phyloP scores from a whole-genome alignment of 1,140 invertebrate genomes.

The Drosophila ananassae region DNA sequence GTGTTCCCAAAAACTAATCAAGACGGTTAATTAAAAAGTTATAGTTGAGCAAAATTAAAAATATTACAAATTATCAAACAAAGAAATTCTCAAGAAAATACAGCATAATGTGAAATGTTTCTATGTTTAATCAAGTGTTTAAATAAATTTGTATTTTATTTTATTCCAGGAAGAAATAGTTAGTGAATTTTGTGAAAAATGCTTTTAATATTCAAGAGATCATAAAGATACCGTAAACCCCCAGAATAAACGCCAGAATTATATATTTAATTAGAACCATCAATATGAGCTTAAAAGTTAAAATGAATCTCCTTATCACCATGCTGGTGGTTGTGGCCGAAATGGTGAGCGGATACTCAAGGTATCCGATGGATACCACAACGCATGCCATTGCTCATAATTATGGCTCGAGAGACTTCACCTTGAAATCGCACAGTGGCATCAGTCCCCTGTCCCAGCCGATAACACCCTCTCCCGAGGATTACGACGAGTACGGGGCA shows the following conservation, averaged over 20 bases:
- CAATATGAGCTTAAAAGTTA: background rate
- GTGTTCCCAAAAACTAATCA: background rate
- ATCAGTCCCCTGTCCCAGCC: background rate
- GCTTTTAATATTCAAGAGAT: background rate
- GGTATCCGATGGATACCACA: conserved; percentile 3
- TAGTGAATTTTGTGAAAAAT: background rate
- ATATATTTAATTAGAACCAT: conserved; percentile 3
- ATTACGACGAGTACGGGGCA: background rate
- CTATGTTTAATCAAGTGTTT: too few species aligned
- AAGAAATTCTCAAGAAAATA: too few species aligned
- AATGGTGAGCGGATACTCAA: conserved; percentile 1
- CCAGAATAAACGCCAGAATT: background rate
- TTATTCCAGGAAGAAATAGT: conserved; percentile 28
- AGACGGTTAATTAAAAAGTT: too few species aligned
- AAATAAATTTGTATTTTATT: background rate
- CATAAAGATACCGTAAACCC: background rate
- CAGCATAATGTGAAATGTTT: too few species aligned
- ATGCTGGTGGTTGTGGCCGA: background rate
- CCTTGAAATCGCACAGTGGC: background rate
- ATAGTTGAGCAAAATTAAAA: too few species aligned
- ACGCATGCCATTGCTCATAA: conserved; percentile 3
- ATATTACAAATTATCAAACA: too few species aligned
- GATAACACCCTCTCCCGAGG: background rate
- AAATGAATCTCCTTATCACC: conserved; percentile 11
- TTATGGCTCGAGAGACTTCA: background rate